phyloP scores from a whole-genome alignment of 1,140 invertebrate genomes.

The Phymastichus coffea region DNA sequence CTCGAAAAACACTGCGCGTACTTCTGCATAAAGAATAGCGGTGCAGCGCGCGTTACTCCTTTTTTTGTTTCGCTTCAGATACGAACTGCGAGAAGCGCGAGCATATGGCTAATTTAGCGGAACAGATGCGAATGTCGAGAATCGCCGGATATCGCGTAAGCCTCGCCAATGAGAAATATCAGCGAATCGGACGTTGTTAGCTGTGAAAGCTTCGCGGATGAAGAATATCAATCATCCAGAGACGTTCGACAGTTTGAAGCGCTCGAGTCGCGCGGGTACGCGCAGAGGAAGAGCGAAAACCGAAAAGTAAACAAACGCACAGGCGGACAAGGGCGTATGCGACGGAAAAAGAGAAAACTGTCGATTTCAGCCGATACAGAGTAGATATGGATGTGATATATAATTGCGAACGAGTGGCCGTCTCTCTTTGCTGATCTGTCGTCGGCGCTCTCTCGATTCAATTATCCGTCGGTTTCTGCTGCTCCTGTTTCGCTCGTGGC shows the following conservation, averaged over 20 bases:
- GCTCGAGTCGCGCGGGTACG: not conserved
- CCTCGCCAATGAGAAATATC: no score
- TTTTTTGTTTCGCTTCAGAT: constrained; percentile 8
- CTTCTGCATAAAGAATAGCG: not conserved
- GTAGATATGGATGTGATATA: no score
- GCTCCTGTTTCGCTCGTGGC: constrained; percentile 7
- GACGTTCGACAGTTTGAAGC: no score
- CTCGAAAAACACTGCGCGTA: not conserved
- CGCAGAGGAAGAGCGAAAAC: not conserved
- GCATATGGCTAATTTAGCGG: not conserved
- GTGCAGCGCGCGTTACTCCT: not conserved
- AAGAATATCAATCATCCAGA: no score
- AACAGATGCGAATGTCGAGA: no score
- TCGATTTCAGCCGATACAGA: constrained; percentile 11
- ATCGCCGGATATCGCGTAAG: no score
- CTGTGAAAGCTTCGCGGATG: no score
- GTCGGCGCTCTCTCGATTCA: constrained; percentile 4
- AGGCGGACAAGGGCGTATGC: not conserved
- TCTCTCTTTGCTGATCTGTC: constrained; percentile 13
- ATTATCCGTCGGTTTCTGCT: constrained; percentile 14
- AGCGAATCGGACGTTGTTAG: no score
- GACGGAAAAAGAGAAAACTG: not conserved
- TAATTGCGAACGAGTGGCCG: constrained; percentile 5
- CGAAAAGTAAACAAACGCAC: not conserved
- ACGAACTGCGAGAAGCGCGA: not conserved